These are phyloP conservation scores for Sminthurinus aureus DNA, from an alignment of 2,888 invertebrate genomes.

Conservation along the genomic window DNA sequence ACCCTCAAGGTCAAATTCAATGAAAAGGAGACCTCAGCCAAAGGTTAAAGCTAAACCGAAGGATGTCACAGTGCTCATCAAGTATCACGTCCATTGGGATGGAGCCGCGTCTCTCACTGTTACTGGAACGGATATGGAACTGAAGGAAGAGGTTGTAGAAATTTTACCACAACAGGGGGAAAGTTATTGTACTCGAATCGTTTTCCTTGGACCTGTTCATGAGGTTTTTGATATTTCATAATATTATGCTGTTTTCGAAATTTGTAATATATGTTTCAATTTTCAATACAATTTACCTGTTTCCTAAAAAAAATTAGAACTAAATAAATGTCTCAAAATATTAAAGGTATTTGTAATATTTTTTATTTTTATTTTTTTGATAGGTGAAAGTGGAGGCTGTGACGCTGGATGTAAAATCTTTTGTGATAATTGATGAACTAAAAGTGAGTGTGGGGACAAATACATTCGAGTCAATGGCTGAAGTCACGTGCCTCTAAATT, in stretches of 20 bases:
- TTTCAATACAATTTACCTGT: too few relatives aligned
- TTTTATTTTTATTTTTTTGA: too few relatives aligned
- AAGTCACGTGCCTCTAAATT: too few relatives aligned
- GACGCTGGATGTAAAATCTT: constrained; percentile 43
- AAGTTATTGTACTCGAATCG: constrained; percentile 48
- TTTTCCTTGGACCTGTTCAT: constrained; percentile 54
- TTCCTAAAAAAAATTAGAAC: too few relatives aligned
- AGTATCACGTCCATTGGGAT: constrained; percentile 52
- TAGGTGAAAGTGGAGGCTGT: constrained; percentile 48
- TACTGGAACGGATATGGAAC: background rate
- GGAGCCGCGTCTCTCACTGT: constrained; percentile 46
- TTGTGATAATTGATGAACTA: constrained; percentile 55
- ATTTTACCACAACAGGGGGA: constrained; percentile 53
- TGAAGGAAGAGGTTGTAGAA: constrained; percentile 50
- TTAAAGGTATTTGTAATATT: too few relatives aligned
- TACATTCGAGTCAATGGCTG: too few relatives aligned
- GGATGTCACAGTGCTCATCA: constrained; percentile 52
- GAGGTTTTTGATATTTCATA: constrained; percentile 45
- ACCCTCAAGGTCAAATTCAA: background rate
- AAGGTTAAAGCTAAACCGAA: constrained; percentile 6
- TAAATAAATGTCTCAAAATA: too few relatives aligned
- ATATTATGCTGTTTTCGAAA: too few relatives aligned
- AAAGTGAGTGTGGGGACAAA: constrained; percentile 50
- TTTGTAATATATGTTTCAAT: too few relatives aligned
- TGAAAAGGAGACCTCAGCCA: background rate